Evolutionary conservation across 1,140 invertebrate genomes (phyloP).

Genomic region (Caenorhabditis briggsae): DNA sequence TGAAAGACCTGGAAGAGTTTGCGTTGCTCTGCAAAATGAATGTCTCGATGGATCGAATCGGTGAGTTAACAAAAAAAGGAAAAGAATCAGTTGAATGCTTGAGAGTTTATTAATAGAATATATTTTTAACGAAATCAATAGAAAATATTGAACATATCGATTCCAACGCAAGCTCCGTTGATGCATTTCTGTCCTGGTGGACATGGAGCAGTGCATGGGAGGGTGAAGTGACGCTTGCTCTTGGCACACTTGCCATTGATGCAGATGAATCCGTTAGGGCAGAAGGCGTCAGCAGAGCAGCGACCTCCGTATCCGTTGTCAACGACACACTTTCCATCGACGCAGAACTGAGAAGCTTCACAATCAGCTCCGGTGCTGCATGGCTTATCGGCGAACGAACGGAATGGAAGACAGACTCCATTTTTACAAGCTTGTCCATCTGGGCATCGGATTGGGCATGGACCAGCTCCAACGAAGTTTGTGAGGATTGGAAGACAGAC

Average conservation of each 20-base stretch:
- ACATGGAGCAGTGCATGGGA: no score
- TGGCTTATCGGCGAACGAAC: neutral
- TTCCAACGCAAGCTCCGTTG: no score
- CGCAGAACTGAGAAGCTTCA: neutral
- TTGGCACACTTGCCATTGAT: neutral
- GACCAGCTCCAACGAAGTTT: no score
- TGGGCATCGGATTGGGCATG: no score
- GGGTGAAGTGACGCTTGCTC: neutral
- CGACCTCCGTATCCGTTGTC: neutral
- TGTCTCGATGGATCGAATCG: conserved; percentile 70
- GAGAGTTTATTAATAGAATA: no score
- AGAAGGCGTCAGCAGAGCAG: neutral
- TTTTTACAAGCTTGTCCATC: no score
- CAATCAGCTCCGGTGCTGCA: neutral
- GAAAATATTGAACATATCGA: no score
- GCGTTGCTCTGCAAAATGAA: conserved; percentile 74
- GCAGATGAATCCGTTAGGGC: neutral
- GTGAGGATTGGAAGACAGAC: no score
- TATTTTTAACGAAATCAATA: no score
- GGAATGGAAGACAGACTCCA: no score
- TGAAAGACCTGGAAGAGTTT: conserved; percentile 73
- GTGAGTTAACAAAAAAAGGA: neutral
- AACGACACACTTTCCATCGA: conserved; percentile 5
- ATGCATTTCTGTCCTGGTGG: no score
- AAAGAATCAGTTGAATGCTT: neutral